A percentile compares a stretch with the other conserved stretches of the same genome.
phyloP scores from a whole-genome alignment of 2,797 vertebrate species.

The Pyrocephalus nanus region DNA sequence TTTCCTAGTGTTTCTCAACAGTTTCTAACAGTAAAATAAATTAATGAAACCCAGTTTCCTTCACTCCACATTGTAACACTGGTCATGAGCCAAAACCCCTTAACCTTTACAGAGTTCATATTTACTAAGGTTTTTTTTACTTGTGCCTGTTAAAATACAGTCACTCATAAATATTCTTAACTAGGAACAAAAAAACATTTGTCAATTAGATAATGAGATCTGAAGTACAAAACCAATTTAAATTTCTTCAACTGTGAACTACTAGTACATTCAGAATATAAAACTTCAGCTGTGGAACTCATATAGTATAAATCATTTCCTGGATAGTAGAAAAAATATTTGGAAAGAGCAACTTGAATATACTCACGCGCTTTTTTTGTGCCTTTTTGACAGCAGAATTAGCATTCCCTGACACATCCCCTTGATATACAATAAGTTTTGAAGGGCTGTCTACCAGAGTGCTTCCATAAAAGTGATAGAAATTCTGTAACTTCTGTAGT shows the following conservation, averaged over 20 bases:
- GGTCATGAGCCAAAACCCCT: not conserved
- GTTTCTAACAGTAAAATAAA: not conserved
- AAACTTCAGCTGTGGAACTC: not conserved
- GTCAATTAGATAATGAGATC: not conserved
- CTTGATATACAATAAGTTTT: not conserved
- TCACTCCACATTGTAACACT: not conserved
- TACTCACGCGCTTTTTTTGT: slow-evolving; percentile 10
- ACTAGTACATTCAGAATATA: not conserved
- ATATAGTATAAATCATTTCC: not conserved
- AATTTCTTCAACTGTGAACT: not conserved
- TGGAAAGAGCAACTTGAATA: not conserved
- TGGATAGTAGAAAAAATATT: not conserved
- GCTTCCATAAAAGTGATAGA: slow-evolving; percentile 28
- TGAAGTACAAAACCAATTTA: not conserved
- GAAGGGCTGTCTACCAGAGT: slow-evolving; percentile 13
- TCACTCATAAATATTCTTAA: not conserved
- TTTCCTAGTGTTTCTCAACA: not conserved
- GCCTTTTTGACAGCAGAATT: not conserved
- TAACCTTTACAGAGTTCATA: not conserved
- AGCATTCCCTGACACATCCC: not conserved
- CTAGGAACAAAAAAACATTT: not conserved
- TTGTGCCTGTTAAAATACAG: not conserved
- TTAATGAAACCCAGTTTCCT: not conserved
- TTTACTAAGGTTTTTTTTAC: not conserved
- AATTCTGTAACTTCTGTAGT: slow-evolving; percentile 50